These are phyloP conservation scores for Meleagris gallopavo DNA, from an alignment of 2,113 vertebrate species.

Conservation along the genomic window DNA sequence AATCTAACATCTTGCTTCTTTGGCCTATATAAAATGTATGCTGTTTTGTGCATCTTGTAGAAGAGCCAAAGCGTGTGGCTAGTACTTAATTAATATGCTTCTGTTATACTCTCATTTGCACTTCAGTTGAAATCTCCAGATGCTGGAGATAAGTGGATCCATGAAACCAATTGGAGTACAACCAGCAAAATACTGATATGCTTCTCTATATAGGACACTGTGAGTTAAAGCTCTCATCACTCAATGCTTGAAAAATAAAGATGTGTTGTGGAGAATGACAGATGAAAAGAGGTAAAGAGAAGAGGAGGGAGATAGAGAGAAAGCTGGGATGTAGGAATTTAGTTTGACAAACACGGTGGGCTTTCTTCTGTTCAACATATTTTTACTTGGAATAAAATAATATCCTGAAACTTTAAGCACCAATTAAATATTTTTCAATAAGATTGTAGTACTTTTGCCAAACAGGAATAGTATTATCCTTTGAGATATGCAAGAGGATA, in stretches of 20 bases:
- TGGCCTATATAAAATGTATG: not conserved
- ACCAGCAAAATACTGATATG: not conserved
- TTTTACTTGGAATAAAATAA: not conserved
- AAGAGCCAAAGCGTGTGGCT: conserved; percentile 13
- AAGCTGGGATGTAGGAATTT: not conserved
- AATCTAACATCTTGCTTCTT: not conserved
- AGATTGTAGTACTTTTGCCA: not conserved
- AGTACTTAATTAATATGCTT: conserved; percentile 55
- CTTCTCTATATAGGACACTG: not conserved
- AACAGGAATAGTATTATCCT: not conserved
- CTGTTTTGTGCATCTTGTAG: not conserved
- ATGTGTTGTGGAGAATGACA: not conserved
- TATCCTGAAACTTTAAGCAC: not conserved
- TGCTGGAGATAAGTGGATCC: conserved; percentile 31
- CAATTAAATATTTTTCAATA: not conserved
- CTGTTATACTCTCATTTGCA: conserved; percentile 52
- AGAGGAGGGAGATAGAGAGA: not conserved
- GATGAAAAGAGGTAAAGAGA: not conserved
- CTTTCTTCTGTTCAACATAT: not conserved
- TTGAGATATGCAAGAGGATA: not conserved
- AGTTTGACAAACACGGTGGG: not conserved
- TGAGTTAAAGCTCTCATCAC: not conserved
- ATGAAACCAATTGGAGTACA: conserved; percentile 15
- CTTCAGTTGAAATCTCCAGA: conserved; percentile 64
- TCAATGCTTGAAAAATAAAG: not conserved